Conservation (phyloP, 1,140 invertebrate genomes). For the Tetragonula clypearis region DNA sequence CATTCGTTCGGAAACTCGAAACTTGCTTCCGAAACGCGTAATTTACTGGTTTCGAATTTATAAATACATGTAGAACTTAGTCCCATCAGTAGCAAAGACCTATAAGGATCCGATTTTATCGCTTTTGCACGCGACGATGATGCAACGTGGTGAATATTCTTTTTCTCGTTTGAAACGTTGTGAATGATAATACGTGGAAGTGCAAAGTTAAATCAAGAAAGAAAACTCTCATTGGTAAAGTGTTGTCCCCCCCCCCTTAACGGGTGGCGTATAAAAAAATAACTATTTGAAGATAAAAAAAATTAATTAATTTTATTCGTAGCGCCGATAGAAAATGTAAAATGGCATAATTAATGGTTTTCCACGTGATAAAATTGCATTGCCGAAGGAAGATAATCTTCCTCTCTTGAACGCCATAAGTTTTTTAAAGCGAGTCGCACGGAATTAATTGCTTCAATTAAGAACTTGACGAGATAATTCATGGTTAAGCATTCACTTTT, state of each 20-base stretch:
- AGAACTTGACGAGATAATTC: background rate
- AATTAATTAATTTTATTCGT: too few species aligned
- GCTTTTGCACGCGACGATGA: slow-evolving; percentile 31
- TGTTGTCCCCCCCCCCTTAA: background rate
- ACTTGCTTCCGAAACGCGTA: too few species aligned
- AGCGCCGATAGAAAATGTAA: too few species aligned
- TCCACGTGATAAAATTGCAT: background rate
- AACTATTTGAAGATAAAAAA: too few species aligned
- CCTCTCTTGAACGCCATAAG: too few species aligned
- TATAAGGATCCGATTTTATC: slow-evolving; percentile 72
- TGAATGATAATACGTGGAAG: background rate
- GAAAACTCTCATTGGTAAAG: background rate
- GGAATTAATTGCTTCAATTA: background rate
- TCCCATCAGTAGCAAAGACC: slow-evolving; percentile 3
- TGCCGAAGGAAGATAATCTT: too few species aligned
- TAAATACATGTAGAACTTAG: too few species aligned
- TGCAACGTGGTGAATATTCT: background rate
- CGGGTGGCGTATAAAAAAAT: background rate
- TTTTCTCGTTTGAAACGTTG: background rate
- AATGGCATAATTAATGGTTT: too few species aligned
- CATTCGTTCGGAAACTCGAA: too few species aligned
- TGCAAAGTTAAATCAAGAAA: background rate
- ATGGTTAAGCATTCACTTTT: too few species aligned
- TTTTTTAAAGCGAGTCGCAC: too few species aligned
- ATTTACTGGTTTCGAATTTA: too few species aligned